Percentiles rank a stretch among this genome's conserved stretches.
Evolutionary conservation across 2,113 vertebrate genomes (phyloP).

Genomic region (Silurus asotus): DNA sequence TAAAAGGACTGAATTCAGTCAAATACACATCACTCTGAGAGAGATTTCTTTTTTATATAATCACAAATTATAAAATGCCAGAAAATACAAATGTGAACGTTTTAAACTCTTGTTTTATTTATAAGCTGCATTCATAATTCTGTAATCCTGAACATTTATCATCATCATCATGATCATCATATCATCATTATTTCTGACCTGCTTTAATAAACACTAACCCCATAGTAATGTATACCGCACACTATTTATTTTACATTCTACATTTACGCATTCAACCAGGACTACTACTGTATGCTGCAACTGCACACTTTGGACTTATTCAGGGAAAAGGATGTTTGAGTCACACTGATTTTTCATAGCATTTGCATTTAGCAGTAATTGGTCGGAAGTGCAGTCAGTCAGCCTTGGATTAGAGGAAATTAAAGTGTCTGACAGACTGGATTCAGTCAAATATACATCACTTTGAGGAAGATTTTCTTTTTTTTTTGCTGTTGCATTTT

Average conservation of each 20-base stretch:
- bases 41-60: neutral
- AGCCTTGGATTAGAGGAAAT: constrained; percentile 18
- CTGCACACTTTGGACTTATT: no score
- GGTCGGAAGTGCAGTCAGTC: constrained; percentile 16
- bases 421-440: neutral
- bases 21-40: neutral
- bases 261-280: no score
- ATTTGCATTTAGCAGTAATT: neutral
- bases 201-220: no score
- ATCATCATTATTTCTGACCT: no score
- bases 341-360: no score
- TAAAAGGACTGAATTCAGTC: constrained; percentile 10
- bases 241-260: no score
- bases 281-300: no score
- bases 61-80: neutral
- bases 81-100: neutral
- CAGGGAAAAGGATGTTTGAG: no score
- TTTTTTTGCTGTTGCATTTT: neutral
- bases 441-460: neutral
- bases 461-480: neutral
- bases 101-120: neutral
- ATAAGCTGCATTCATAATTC: neutral
- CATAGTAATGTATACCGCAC: no score
- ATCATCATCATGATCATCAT: no score
- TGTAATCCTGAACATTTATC: neutral